These are phyloP conservation scores for Brachyhypopomus gauderio DNA, from an alignment of 2,113 vertebrate genomes.

Conservation along the genomic window DNA sequence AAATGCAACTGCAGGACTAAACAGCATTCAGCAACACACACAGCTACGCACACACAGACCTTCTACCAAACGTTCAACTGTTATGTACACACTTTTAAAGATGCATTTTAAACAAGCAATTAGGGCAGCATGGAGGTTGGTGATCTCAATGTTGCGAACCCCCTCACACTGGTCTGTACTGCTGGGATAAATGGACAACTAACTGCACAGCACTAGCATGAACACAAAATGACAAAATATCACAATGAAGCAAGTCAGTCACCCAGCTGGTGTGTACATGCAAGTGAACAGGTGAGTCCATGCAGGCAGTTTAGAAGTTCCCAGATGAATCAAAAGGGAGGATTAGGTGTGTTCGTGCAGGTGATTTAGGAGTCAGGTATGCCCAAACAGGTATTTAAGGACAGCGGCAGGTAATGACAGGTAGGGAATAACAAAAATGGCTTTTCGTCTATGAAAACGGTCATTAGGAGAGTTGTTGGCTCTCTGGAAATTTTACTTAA, in stretches of 20 bases:
- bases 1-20: constrained; percentile 33
- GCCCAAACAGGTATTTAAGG: not conserved
- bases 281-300: not conserved
- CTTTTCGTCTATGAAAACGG: too few relatives aligned
- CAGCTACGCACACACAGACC: not conserved
- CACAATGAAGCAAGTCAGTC: not conserved
- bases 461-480: too few relatives aligned
- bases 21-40: constrained; percentile 11
- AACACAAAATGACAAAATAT: not conserved
- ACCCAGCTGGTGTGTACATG: not conserved
- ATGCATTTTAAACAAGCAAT: too few relatives aligned
- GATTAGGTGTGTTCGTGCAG: not conserved
- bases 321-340: not conserved
- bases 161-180: not conserved
- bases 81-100: not conserved
- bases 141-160: not conserved
- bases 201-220: not conserved
- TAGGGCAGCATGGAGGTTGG: too few relatives aligned
- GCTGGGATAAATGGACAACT: not conserved
- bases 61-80: not conserved
- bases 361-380: not conserved
- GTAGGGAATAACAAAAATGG: too few relatives aligned
- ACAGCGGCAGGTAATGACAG: too few relatives aligned
- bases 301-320: not conserved
- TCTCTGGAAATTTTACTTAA: too few relatives aligned